Evolutionary conservation across 2,888 invertebrate species (phyloP), one percentile per base, ranked within the genome.

Genomic region (Luffia ferchaultella): DNA sequence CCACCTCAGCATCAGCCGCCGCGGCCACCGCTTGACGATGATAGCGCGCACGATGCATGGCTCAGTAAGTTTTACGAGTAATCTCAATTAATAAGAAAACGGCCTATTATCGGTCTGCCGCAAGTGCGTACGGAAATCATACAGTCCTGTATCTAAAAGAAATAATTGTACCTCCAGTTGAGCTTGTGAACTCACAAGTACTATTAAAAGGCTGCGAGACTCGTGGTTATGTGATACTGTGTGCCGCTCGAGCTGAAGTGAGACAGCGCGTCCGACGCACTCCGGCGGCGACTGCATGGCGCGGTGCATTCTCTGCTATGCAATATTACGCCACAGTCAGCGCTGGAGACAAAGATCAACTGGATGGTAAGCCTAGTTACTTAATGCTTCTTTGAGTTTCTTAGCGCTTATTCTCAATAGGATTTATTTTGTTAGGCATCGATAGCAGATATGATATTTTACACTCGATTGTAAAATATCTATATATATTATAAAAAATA

Each of bases 301-400:
- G 93, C 55, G 98, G 98, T 17, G 90, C 93, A 49, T 85, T 99
- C 18, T 71, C 75, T 58, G 97, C 98, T 75, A 97, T 99, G 96
- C 98, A 98, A 88, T 99, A 99, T 84, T 99, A 98, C 83, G 98
- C 98, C 12, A 99, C 99, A 7, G 97, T 98, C 46, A 93, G 93
- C 68, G 94, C 93, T 2, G 89, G 89, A 30, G 89, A 90, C 64
- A 86, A 88, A 54, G 91, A 91, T 62, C 87, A 89, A 41, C 76
- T 89, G 15, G 85, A 87, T 59, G 89, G 85, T 85, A 58, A 55
- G 60, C 53, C n/a, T 47, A 17, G 18, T 5, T 53, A 18, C 20
- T 15, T 20, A 3, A 17, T n/a, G n/a, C 30, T 3, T n/a, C 18
- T 18, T 2, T 16, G 16, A 47, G 16, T 2, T 30, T 45, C 20